Conservation (phyloP, 1,140 invertebrate species). For the Ladona fulva region DNA sequence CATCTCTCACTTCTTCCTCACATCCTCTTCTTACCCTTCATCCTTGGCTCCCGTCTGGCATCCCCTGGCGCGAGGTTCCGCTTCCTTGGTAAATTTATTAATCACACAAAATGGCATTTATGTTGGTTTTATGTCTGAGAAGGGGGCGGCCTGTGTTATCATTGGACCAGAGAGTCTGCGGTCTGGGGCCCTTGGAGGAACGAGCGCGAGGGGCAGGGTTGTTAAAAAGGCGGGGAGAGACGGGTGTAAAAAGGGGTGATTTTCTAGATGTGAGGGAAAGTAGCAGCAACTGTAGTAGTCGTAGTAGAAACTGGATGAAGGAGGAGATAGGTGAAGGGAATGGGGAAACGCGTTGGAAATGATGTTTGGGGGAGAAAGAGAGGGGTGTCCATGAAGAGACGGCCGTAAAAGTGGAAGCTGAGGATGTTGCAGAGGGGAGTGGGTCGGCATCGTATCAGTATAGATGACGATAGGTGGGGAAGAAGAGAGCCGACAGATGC, state of each 20-base stretch:
- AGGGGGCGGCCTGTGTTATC: slow-evolving; percentile 3
- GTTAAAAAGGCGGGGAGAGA: no score
- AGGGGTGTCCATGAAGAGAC: background rate
- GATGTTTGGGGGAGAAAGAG: background rate
- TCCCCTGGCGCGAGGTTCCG: background rate
- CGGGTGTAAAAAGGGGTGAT: background rate
- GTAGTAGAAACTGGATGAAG: background rate
- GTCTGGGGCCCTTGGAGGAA: slow-evolving; percentile 8
- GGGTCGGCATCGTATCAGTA: background rate
- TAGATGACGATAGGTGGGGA: background rate
- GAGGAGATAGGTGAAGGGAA: background rate
- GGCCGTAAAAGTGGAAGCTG: slow-evolving; percentile 4
- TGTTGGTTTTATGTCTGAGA: slow-evolving; percentile 11
- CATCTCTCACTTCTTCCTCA: no score
- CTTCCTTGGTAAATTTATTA: slow-evolving; percentile 15
- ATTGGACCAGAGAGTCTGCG: slow-evolving; percentile 14
- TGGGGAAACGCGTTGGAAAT: background rate
- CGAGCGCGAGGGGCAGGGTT: background rate
- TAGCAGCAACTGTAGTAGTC: background rate
- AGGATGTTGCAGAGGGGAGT: background rate
- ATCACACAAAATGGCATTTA: slow-evolving; percentile 17
- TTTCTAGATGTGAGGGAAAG: no score
- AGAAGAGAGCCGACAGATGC: background rate
- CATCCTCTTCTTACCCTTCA: background rate
- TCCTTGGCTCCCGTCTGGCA: slow-evolving; percentile 11